phyloP scores from a whole-genome alignment of 2,888 invertebrate genomes.

The Lycophotia porphyrea region DNA sequence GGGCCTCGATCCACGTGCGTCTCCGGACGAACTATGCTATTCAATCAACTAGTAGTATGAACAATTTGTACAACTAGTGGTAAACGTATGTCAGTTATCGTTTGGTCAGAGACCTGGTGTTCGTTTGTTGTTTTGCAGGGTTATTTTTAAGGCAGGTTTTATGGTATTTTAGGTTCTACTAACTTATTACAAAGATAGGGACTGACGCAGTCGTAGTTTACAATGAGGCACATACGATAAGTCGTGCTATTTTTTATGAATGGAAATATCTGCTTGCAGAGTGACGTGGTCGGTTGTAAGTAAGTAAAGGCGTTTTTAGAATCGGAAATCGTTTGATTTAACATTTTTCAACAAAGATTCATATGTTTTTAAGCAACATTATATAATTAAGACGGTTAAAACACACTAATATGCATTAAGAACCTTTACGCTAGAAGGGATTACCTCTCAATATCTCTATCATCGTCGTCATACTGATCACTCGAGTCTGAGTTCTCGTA shows the following conservation, averaged over 20 bases:
- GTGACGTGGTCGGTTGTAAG: too few species aligned
- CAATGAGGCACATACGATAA: background rate
- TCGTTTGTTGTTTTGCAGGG: background rate
- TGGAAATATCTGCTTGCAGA: too few species aligned
- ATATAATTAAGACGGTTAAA: background rate
- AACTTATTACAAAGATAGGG: background rate
- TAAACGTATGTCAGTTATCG: background rate
- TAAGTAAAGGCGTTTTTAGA: too few species aligned
- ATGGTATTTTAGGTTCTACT: background rate
- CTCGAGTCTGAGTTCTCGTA: conserved; percentile 73
- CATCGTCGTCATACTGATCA: conserved; percentile 75
- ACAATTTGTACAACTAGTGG: conserved; percentile 1
- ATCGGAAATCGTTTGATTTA: too few species aligned
- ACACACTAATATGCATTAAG: background rate
- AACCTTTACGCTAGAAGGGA: background rate
- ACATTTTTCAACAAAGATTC: conserved; percentile 9
- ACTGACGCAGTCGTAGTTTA: background rate
- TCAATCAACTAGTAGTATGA: conserved; percentile 41
- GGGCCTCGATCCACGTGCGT: conserved; percentile 84
- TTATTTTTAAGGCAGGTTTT: background rate
- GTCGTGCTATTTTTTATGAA: background rate
- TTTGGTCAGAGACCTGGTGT: background rate
- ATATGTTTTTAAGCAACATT: background rate
- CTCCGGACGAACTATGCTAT: conserved; percentile 81
- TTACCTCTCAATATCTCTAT: conserved; percentile 76